Conservation (phyloP, 2,113 vertebrate genomes). For the Myotis lucifugus region DNA sequence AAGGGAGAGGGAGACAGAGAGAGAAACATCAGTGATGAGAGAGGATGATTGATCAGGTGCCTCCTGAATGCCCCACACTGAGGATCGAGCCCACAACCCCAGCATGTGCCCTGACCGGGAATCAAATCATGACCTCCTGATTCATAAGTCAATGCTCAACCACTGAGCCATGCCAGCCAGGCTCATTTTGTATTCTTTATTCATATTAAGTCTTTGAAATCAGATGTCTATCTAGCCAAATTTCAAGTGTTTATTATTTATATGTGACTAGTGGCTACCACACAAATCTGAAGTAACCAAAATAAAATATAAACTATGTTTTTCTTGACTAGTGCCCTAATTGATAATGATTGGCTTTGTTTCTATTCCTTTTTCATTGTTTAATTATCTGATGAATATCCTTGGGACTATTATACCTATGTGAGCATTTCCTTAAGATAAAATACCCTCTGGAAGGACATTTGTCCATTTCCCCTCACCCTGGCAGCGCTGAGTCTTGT, state of each 20-base stretch:
- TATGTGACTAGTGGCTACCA: not conserved
- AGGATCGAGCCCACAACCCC: too few relatives aligned
- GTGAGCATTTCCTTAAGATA: slow-evolving; percentile 40
- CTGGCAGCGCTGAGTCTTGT: not conserved
- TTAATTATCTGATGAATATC: slow-evolving; percentile 1
- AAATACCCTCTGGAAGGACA: slow-evolving; percentile 15
- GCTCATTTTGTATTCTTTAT: not conserved
- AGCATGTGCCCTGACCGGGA: too few relatives aligned
- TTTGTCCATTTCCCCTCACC: not conserved
- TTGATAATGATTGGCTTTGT: slow-evolving; percentile 43
- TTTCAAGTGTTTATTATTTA: slow-evolving; percentile 38
- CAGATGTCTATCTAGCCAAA: not conserved
- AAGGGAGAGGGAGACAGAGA: too few relatives aligned
- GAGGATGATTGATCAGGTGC: too few relatives aligned
- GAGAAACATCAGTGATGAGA: too few relatives aligned
- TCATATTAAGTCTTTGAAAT: slow-evolving; percentile 22
- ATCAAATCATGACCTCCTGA: too few relatives aligned
- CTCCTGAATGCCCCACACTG: too few relatives aligned
- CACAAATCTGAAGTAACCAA: slow-evolving; percentile 43
- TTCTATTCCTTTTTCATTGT: not conserved
- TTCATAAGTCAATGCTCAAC: too few relatives aligned
- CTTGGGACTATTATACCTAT: not conserved
- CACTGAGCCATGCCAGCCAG: too few relatives aligned
- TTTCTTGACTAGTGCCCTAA: not conserved
- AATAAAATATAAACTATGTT: slow-evolving; percentile 24